Evolutionary conservation across 2,888 invertebrate species (phyloP), one percentile per base, ranked within the genome.

Genomic region (Orchesellides sinensis): DNA sequence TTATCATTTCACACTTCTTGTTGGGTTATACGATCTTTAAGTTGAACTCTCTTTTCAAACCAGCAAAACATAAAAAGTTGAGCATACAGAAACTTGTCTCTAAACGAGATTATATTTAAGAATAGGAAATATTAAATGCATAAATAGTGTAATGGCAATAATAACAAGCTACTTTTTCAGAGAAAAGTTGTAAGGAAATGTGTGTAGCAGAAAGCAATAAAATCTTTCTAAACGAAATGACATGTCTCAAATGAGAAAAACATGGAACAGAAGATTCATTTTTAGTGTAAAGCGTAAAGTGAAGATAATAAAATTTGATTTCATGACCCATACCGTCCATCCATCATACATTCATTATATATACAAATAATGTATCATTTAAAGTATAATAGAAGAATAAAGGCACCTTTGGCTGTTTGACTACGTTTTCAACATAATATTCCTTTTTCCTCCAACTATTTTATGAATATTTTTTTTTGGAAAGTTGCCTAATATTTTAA

Each of bases 251-350:
- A 47, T 47, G 59, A 32, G 49, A 14, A 70, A 25, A 25, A 17
- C n/a, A 59, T 25, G 21, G 21, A 29, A 45, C 47, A 19, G n/a
- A 35, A 74, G 68, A 75, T 54, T 82, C 63, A 75, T 70, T 75
- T 82, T 82, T 68, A 29, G 49, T 74, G 47, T 74, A 68, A 61
- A 81, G 68, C 59, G 66, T 61, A 68, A 81, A 74, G 63, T 65
- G 49, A 25, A 56, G 65, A 70, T 69, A 81, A 74, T 81, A 74
- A 80, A 80, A 73, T 72, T 49, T 75, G 45, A 68, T 40, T 73
- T 73, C 73, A 80, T 56, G 73, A 65, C 66, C 74, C 74, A 72
- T 27, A 32, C 52, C 52, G 25, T 25, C 19, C 32, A 59, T 59
- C 59, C 23, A 29, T 40, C 40, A 40, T 40, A 8, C 40, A 14